Base-by-base conservation (phyloP, 2,797 vertebrate genomes). In the Epinephelus malabaricus region DNA sequence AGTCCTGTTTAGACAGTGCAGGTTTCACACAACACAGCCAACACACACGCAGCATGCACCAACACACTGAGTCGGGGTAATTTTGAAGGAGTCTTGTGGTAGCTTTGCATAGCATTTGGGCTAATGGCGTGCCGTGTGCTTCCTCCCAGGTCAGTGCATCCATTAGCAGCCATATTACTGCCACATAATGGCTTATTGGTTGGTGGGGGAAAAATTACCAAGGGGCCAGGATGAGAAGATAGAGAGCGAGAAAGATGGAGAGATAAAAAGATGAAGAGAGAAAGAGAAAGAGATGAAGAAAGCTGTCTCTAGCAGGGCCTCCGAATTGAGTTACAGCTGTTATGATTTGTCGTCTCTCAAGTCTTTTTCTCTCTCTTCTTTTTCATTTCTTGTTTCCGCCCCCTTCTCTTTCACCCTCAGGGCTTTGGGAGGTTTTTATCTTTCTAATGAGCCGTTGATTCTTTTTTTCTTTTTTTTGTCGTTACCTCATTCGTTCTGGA, bases 141-240 rank as follows among this genome's bases (percentile, higher is more conserved):
- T 93, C 90, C 89, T 94, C 91, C 86, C 81, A 90, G 89, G 90
- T 89, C 89, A 83, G 84, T 66, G 88, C 90, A 92, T 94, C 93
- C 94, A 95, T 95, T 94, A 94, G 94, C 90, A 87, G 79, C 86
- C 90, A 78, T 93, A 92, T 95, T 93, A 94, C 93, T 92, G 92
- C 93, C 90, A 91, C 90, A 93, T 94, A 95, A 94, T 92, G 88
- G 92, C 92, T 95, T 93, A 93, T 95, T 94, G 93, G 93, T 93
- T 90, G 88, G 89, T 85, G 84, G 91, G 84, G 73, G 87, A 88
- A n/a, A 89, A 92, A 93, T 88, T 88, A 89, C 88, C 72, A 84
- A 85, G 88, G 88, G 89, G 70, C 81, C 73, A 65, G 74, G 83
- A 90, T n/a, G 30, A 79, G 65, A 72, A 68, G 62, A 83, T 76